Evolutionary conservation across 2,113 vertebrate species (phyloP), one percentile per base, ranked within the genome.

Genomic region (Scophthalmus maximus): DNA sequence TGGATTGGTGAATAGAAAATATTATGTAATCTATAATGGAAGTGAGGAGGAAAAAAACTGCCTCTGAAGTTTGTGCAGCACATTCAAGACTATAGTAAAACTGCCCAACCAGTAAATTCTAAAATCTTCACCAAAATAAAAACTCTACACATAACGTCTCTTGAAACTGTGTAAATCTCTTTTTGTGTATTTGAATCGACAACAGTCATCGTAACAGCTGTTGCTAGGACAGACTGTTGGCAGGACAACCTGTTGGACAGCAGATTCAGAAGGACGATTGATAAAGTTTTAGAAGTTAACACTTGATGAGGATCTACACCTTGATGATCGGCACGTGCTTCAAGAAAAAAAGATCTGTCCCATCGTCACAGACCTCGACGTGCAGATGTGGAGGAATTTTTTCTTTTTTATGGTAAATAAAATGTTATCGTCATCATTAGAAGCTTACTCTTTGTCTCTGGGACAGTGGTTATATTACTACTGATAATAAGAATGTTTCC

Each of bases 131-230:
- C 55, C n/a, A 52, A 42, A 27, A 55, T 23, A 32, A 46, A 71
- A 90, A 85, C 87, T 89, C 7, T 17, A 1, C 5, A 57, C 12
- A 20, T 90, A 89, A 92, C 89, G 92, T 93, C 92, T 94, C 82
- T 87, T 76, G 57, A 90, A 90, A 85, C 82, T 65, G 27, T 71
- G n/a, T 49, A 55, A 68, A 77, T 81, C 88, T 87, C 40, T 92
- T 94, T 79, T 90, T 91, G 92, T 78, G 69, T 66, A 20, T 52
- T 84, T 74, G 84, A 87, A 90, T 65, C 80, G 69, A 83, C 71
- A 84, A 89, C 86, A 40, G 83, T 92, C 82, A 29, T 89, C 78
- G 93, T 78, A 89, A 92, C 87, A 83, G 82, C 91, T 66, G 82
- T 87, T 91, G 91, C 78, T 86, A 74, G 90, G 82, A 87, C 85